These are phyloP conservation scores for Sebastes matsubarae DNA, from an alignment of 2,797 vertebrate species.

Conservation along the genomic window DNA sequence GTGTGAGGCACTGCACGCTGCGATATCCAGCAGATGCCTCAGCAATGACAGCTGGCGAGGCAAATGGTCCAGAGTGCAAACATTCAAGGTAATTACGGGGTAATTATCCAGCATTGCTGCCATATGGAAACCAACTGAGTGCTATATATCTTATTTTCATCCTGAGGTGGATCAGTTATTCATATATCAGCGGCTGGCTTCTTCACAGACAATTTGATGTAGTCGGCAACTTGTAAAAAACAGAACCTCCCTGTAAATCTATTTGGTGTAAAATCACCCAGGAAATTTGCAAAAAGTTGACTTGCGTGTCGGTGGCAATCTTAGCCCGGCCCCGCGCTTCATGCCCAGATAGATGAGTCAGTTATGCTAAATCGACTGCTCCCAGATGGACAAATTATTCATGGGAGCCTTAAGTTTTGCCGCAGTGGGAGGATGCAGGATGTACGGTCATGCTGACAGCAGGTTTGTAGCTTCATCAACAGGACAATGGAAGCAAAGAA, in stretches of 20 bases:
- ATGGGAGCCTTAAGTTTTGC: slow-evolving; percentile 51
- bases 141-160: slow-evolving; percentile 71
- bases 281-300: slow-evolving; percentile 7
- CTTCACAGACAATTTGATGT: slow-evolving; percentile 39
- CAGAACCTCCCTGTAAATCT: background rate
- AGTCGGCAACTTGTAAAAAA: slow-evolving; percentile 5
- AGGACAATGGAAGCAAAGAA: background rate
- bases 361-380: slow-evolving; percentile 62
- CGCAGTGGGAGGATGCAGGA: slow-evolving; percentile 57
- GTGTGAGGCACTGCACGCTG: slow-evolving; percentile 41
- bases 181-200: slow-evolving; percentile 18
- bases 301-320: slow-evolving; percentile 26
- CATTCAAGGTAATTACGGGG: slow-evolving; percentile 79
- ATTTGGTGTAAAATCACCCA: slow-evolving; percentile 13
- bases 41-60: slow-evolving; percentile 74
- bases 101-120: slow-evolving; percentile 75
- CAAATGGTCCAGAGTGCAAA: slow-evolving; percentile 80
- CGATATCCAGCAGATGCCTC: slow-evolving; percentile 57
- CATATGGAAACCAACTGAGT: slow-evolving; percentile 76
- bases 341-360: slow-evolving; percentile 57
- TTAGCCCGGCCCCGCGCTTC: slow-evolving; percentile 8
- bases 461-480: slow-evolving; percentile 46
- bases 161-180: slow-evolving; percentile 34
- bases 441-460: slow-evolving; percentile 40
- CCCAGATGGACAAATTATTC: slow-evolving; percentile 71